A percentile compares a stretch with the other conserved stretches of the same genome.
Conservation (phyloP, 2,797 vertebrate genomes). For the Heteromormyrus szaboi region DNA sequence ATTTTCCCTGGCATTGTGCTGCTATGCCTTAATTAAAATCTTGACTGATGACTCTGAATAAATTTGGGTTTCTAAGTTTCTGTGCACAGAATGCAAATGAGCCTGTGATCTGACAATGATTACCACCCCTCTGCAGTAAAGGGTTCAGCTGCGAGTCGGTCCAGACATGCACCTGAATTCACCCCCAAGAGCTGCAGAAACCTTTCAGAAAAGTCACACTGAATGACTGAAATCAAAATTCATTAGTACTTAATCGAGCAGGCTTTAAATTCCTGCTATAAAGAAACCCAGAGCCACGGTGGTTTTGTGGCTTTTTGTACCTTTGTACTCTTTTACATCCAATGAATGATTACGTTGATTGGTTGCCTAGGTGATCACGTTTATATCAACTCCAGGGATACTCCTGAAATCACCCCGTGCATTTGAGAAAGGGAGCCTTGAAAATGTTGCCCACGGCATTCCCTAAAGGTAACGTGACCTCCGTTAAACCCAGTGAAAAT, state of each 20-base stretch:
- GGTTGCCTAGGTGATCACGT: constrained; percentile 3
- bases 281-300: not conserved
- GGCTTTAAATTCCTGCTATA: not conserved
- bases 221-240: constrained; percentile 16
- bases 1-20: constrained; percentile 39
- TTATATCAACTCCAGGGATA: constrained; percentile 7
- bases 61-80: constrained; percentile 22
- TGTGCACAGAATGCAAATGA: constrained; percentile 26
- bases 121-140: not conserved
- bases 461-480: constrained; percentile 6
- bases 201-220: not conserved
- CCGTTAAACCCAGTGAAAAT: not conserved
- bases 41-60: constrained; percentile 54
- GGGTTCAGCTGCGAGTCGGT: not conserved
- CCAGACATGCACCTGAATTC: not conserved
- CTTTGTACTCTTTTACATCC: constrained; percentile 11
- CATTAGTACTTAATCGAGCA: not conserved
- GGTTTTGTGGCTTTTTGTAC: constrained; percentile 1
- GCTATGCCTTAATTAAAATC: constrained; percentile 59
- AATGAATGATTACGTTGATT: constrained; percentile 11
- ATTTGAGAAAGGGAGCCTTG: not conserved
- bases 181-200: not conserved
- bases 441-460: not conserved
- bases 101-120: constrained; percentile 21
- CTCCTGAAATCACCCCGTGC: not conserved